Conservation (phyloP, 2,113 vertebrate genomes). For the Struthio camelus region DNA sequence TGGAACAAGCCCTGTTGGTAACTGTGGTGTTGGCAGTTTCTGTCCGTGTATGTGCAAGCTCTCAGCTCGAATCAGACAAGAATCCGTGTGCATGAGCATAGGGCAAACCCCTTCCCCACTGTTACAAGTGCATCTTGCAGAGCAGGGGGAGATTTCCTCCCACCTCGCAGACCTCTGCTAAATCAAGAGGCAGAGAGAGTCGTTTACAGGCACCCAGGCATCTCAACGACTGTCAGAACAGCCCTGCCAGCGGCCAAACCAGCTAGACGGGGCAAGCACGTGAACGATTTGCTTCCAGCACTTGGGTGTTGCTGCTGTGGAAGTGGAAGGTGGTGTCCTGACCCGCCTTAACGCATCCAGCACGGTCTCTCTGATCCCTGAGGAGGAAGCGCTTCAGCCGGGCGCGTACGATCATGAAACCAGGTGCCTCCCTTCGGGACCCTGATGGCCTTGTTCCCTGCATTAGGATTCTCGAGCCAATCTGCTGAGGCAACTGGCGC, state of each 20-base stretch:
- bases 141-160: accelerated
- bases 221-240: not conserved
- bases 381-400: not conserved
- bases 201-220: not conserved
- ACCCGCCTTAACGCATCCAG: not conserved
- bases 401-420: accelerated
- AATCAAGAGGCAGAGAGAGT: not conserved
- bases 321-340: not conserved
- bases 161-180: not conserved
- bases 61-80: accelerated
- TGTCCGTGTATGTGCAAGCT: not conserved
- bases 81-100: accelerated
- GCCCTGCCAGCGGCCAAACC: conserved; percentile 33
- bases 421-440: not conserved
- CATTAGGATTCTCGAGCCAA: accelerated
- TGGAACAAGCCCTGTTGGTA: not conserved
- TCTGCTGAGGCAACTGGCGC: accelerated
- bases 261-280: conserved; percentile 31
- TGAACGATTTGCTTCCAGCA: not conserved
- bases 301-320: conserved; percentile 47
- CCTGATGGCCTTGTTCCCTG: accelerated
- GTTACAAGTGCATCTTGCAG: not conserved
- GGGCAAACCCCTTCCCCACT: not conserved
- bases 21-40: not conserved
- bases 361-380: not conserved